Evolutionary conservation across 1,140 invertebrate species (phyloP), one percentile per base, ranked within the genome.

Genomic region (Drosophila insularis): DNA sequence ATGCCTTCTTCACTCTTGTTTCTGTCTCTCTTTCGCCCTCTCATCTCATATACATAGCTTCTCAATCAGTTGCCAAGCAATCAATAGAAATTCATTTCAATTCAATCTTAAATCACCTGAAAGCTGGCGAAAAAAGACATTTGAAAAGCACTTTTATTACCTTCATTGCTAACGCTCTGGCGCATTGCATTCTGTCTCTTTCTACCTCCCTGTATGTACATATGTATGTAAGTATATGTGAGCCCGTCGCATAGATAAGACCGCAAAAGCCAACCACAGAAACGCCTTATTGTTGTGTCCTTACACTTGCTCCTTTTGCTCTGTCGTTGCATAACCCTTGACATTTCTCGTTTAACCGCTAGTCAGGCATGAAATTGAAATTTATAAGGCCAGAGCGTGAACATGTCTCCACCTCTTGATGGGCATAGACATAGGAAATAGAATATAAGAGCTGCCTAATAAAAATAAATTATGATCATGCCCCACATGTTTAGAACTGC

Each of bases 341-440:
- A 65, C 76, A 80, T 74, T 77, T 77, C 50, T 40, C 37, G 31
- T 19, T 43, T 19, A 37, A 63, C 50, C 46, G 59, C 63, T 81
- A 85, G 74, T 78, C 55, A 79, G 82, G 74, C 81, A 87, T 86
- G 81, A 86, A 86, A 86, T 86, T 87, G 81, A 86, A 86, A 86
- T 87, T 74, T 80, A 86, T 86, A 86, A 81, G 86, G 65, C 67
- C 35, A 43, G 14, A 27, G 35, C 71, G 59, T 55, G 14, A 62
- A 37, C 59, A 68, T 39, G 59, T 54, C 66, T 65, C 43, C 43
- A 14, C n/a, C 19, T 21, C 43, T 50, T 21, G 43, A 21, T 50
- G 43, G 43, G 43, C 6, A 14, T 27, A 61, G 35, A 23, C 8
- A 37, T 7, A 43, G 17, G 10, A n/a, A 50, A 31, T 17, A 11